These are phyloP conservation scores for Anastrepha ludens DNA, from an alignment of 1,140 invertebrate genomes.

Conservation along the genomic window DNA sequence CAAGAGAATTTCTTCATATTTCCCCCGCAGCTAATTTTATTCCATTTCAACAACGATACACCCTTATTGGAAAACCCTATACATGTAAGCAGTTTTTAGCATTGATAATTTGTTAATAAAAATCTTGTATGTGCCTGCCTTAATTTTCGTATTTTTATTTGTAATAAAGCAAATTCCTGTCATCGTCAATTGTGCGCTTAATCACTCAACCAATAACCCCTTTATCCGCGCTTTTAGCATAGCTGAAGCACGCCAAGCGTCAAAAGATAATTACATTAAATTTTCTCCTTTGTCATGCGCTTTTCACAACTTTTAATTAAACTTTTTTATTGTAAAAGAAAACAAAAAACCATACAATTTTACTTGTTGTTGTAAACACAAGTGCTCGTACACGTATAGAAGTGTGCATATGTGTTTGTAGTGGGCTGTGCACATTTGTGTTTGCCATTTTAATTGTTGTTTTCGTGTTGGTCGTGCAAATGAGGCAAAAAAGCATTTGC, in stretches of 20 bases:
- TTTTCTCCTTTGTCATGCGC: conserved; percentile 38
- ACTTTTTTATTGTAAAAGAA: conserved; percentile 14
- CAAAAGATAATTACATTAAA: conserved; percentile 45
- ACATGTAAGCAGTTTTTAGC: too few relatives aligned
- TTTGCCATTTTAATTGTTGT: not conserved
- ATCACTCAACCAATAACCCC: conserved; percentile 25
- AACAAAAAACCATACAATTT: not conserved
- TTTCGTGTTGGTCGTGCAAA: not conserved
- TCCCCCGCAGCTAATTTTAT: too few relatives aligned
- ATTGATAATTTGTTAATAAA: too few relatives aligned
- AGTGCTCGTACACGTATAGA: not conserved
- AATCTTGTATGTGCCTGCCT: too few relatives aligned
- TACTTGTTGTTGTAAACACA: not conserved
- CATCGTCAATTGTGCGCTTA: conserved; percentile 27
- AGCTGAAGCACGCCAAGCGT: not conserved
- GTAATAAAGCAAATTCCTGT: not conserved
- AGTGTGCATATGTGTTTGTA: too few relatives aligned
- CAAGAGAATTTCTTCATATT: too few relatives aligned
- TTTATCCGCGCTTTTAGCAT: not conserved
- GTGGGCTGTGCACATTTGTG: not conserved
- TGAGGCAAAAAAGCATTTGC: not conserved
- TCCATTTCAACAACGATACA: too few relatives aligned
- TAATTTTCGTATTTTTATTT: not conserved
- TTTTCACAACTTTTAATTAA: conserved; percentile 46
- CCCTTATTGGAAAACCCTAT: too few relatives aligned